These are phyloP conservation scores for Aratinga solstitialis DNA, from an alignment of 2,797 vertebrate species.

Conservation along the genomic window DNA sequence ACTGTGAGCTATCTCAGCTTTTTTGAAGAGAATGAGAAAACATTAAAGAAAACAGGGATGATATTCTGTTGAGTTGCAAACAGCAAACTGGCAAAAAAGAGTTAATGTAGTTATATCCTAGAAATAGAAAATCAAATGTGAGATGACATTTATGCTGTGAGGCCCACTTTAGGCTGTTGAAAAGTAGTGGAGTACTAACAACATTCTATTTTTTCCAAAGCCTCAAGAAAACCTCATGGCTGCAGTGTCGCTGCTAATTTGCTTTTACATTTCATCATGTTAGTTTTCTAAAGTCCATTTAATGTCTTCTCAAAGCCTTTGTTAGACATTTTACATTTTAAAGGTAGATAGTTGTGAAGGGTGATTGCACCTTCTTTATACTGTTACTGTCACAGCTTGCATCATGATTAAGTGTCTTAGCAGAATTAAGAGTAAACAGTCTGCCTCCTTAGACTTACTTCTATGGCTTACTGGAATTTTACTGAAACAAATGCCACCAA, in stretches of 20 bases:
- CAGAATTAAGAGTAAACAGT: conserved; percentile 51
- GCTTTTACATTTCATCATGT: conserved; percentile 40
- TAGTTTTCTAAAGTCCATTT: background rate
- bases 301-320: conserved; percentile 3
- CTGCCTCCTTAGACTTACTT: conserved; percentile 45
- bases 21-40: background rate
- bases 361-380: background rate
- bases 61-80: background rate
- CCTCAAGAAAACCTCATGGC: conserved; percentile 52
- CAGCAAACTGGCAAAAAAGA: background rate
- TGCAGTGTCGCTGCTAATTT: conserved; percentile 60
- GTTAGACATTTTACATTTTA: background rate
- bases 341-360: background rate
- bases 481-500: conserved; percentile 53
- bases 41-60: background rate
- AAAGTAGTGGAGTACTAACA: conserved; percentile 53
- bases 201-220: conserved; percentile 60
- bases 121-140: conserved; percentile 42
- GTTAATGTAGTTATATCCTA: conserved; percentile 40
- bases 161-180: conserved; percentile 48
- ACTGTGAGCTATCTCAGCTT: background rate
- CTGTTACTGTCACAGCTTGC: conserved; percentile 10
- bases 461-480: conserved; percentile 12
- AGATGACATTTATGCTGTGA: conserved; percentile 57
- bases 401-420: conserved; percentile 3